Percentiles rank a stretch among this genome's conserved stretches.
Evolutionary conservation across 2,888 invertebrate genomes (phyloP).

Genomic region (Plemyria rubiginata): DNA sequence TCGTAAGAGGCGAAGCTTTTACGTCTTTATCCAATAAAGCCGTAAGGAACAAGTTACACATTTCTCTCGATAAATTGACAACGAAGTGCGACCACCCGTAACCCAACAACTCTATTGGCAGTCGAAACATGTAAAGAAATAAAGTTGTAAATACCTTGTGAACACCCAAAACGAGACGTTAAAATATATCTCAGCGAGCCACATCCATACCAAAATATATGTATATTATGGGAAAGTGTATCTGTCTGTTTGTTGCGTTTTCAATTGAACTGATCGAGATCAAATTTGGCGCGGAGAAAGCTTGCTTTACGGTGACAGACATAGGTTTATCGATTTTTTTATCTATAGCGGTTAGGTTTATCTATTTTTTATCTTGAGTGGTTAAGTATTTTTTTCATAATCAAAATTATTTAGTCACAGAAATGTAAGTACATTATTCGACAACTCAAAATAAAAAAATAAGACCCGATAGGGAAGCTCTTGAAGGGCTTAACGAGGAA

Average conservation of each 20-base stretch:
- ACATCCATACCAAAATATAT: neutral
- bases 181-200: conserved; percentile 49
- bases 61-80: conserved; percentile 13
- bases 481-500: too few species aligned
- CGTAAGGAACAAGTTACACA: conserved; percentile 12
- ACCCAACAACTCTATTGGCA: conserved; percentile 24
- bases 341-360: too few species aligned
- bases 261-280: neutral
- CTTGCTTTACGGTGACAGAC: too few species aligned
- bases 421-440: too few species aligned
- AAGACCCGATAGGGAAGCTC: too few species aligned
- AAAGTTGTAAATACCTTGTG: conserved; percentile 29
- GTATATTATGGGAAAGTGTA: neutral
- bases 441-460: too few species aligned
- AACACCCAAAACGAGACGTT: conserved; percentile 46
- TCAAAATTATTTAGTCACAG: too few species aligned
- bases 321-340: too few species aligned
- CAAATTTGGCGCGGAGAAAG: too few species aligned
- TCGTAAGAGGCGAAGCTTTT: conserved; percentile 10
- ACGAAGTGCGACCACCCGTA: conserved; percentile 27
- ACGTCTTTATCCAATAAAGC: conserved; percentile 13
- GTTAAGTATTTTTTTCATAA: too few species aligned
- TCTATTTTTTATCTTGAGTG: too few species aligned
- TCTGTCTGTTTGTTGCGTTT: neutral
- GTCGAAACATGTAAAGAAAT: conserved; percentile 31